Base-by-base conservation (phyloP, 2,797 vertebrate species). In the Falco naumanni region DNA sequence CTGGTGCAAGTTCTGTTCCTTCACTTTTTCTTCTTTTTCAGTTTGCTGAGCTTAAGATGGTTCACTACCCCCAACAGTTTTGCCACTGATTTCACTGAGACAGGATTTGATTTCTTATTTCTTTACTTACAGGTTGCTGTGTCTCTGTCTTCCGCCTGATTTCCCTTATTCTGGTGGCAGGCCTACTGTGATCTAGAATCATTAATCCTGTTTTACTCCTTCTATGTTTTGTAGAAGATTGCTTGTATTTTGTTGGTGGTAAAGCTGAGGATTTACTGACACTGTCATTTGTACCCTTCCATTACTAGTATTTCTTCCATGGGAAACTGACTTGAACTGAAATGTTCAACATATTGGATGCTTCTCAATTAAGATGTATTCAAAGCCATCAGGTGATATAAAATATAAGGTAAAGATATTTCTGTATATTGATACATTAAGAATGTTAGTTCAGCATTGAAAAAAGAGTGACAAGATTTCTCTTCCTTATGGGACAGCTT, bases 321-420 rank as follows among this genome's bases (percentile, higher is more conserved):
- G 33, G 65, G 57, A 93, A 70, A 81, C 21, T 65, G 63, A 43
- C 31, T 95, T 50, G 82, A 88, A 59, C 64, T 53, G 53, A 87
- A 74, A 77, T 87, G 28, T 50, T 85, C 8, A 77, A 84, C 54
- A 37, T 75, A 19, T 90, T 65, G 89, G 8, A 59, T 47, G 64
- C 33, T 97, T 91, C 77, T 93, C 91, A 91, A 87, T 68, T 84
- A 60, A 95, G 91, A 87, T 31, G 31, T 41, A 19, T 79, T 59
- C 28, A 56, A 91, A 94, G 47, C 34, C 69, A 65, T 60, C 33
- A 91, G 76, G 54, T 70, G 53, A 63, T 61, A 83, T 37, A 69
- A 95, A 84, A 77, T 78, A 90, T 60, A 50, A 95, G 78, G 41
- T 70, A 87, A 68, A 66, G 50, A 54, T 69, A 75, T 90, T 95